Base-by-base conservation (phyloP, 2,113 vertebrate species). In the Arenaria interpres region DNA sequence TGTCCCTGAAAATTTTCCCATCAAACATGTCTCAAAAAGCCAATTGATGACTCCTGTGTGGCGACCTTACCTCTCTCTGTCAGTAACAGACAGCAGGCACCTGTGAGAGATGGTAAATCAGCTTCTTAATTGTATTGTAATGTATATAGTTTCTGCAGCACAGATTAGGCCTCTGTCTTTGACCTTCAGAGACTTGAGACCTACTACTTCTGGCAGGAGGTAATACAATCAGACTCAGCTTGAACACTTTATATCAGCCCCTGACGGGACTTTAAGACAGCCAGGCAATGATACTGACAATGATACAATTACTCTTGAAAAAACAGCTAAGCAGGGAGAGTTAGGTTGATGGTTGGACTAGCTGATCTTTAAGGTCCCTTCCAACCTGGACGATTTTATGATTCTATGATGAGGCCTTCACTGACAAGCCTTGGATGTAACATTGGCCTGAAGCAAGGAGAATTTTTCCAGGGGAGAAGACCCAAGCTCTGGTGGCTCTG, bases 1-100 rank as follows among this genome's bases (percentile, higher is more conserved):
- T 95, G 62, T 22, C 67, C 72, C 76, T 93, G 85, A 53, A 82
- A 53, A 53, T 79, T 54, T 41, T 94, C n/a, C 59, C 25, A 46
- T 73, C 32, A 17, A 57, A 51, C 18, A 4, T 24, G 24, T 76
- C 46, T 89, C 39, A 16, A 56, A 82, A 78, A 89, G 39, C 39
- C 1, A 0, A 10, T 16, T 62, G 78, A 45, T 80, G 74, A 17
- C 1, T 37, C 62, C 33, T 37, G 62, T 62, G 66, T 63, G 71
- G 57, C 41, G 67, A 54, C 32, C 45, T 27, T n/a, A 3, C n/a
- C 33, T 76, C 89, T 94, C 66, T 89, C 73, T 12, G 2, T 45
- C 20, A 7, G 45, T 66, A 94, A 86, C 43, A 64, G 74, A 14
- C 39, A 76, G 46, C 71, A 16, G 62, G 41, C 39, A 66, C 32